Conservation (phyloP, 2,797 vertebrate species). For the Artibeus jamaicensis region DNA sequence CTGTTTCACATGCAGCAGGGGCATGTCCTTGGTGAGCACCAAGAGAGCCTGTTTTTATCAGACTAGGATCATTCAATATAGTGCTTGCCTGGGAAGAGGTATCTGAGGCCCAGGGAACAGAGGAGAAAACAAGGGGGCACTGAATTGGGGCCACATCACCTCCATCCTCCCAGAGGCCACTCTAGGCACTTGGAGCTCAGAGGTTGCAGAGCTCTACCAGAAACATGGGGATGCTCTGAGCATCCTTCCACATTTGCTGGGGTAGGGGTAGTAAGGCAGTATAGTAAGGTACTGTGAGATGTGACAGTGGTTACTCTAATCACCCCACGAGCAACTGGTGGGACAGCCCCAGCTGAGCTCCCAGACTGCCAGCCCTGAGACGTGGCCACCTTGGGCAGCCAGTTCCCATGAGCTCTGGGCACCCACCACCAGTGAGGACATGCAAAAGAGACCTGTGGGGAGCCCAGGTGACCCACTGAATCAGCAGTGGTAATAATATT, state of each 20-base stretch:
- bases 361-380: neutral
- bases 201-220: neutral
- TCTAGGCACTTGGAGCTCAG: neutral
- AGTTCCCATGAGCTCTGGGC: neutral
- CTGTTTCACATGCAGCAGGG: neutral
- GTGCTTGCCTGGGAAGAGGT: rapidly evolving
- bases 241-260: neutral
- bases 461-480: neutral
- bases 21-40: neutral
- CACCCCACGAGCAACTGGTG: rapidly evolving
- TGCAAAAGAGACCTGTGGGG: neutral
- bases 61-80: neutral
- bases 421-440: rapidly evolving
- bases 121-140: neutral
- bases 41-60: neutral
- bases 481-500: neutral
- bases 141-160: too few species aligned
- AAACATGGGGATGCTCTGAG: neutral
- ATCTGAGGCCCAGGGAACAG: neutral
- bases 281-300: neutral
- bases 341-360: neutral
- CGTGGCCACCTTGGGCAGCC: too few species aligned
- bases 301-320: neutral
- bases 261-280: rapidly evolving
- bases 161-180: rapidly evolving